Evolutionary conservation across 2,888 invertebrate species (phyloP).

Genomic region (Taenaris catops): DNA sequence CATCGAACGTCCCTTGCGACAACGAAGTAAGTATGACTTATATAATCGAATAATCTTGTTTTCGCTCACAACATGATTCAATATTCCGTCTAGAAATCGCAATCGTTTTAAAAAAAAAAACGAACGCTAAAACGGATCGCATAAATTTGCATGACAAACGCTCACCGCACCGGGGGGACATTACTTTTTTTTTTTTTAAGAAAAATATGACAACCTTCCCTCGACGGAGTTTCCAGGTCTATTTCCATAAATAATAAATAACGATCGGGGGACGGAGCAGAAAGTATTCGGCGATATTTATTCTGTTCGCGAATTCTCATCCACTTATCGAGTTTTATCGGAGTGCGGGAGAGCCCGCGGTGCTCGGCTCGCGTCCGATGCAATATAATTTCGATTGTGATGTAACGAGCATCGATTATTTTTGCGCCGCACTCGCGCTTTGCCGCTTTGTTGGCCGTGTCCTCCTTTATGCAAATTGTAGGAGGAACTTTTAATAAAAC

Average conservation of each 20-base stretch:
- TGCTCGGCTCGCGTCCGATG: conserved; percentile 14
- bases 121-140: conserved; percentile 67
- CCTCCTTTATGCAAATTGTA: conserved; percentile 21
- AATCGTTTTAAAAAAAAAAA: conserved; percentile 69
- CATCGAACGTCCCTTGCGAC: too few relatives aligned
- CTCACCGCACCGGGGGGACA: conserved; percentile 54
- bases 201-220: conserved; percentile 74
- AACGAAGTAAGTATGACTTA: too few relatives aligned
- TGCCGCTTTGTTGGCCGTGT: conserved; percentile 18
- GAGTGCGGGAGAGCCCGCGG: conserved; percentile 26
- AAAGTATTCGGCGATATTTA: conserved; percentile 69
- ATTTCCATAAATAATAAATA: conserved; percentile 79
- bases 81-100: conserved; percentile 69
- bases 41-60: conserved; percentile 47
- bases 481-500: conserved; percentile 17
- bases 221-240: conserved; percentile 66
- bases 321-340: conserved; percentile 61
- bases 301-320: conserved; percentile 67
- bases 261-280: conserved; percentile 65
- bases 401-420: conserved; percentile 34
- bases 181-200: conserved; percentile 75
- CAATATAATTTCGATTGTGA: conserved; percentile 28
- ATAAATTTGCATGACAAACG: conserved; percentile 77
- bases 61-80: conserved; percentile 54
- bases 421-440: conserved; percentile 15